Conservation (phyloP, 2,797 vertebrate genomes). For the Hirundo rustica region DNA sequence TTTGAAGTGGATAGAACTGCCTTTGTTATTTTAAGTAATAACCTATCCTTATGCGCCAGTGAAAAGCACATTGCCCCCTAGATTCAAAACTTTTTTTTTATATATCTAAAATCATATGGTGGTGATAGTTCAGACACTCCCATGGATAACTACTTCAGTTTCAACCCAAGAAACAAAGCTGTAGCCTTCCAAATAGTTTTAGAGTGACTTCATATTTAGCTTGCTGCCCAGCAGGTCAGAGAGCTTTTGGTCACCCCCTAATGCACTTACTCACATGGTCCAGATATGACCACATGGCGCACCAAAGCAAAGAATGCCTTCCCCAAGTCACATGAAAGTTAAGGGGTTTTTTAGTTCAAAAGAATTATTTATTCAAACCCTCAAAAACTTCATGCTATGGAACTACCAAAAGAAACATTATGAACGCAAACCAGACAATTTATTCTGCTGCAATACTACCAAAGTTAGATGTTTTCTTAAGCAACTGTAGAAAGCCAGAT, state of each 20-base stretch:
- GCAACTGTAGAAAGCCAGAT: not conserved
- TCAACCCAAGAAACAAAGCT: not conserved
- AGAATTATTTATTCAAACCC: not conserved
- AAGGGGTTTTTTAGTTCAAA: not conserved
- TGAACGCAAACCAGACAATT: accelerated
- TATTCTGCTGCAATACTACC: not conserved
- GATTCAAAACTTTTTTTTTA: not conserved
- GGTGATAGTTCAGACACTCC: not conserved
- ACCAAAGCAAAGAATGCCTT: not conserved
- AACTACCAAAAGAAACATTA: not conserved
- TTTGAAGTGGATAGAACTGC: not conserved
- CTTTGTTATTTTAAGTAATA: not conserved
- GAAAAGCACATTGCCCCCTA: not conserved
- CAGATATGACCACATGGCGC: not conserved
- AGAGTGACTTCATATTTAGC: not conserved
- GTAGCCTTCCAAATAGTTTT: not conserved
- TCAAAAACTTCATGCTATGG: not conserved
- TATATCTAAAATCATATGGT: not conserved
- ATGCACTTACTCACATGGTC: accelerated
- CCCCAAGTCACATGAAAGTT: not conserved
- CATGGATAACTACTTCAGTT: not conserved
- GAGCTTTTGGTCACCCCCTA: not conserved
- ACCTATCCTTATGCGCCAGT: not conserved
- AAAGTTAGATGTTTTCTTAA: not conserved
- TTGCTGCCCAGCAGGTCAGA: not conserved